phyloP scores from a whole-genome alignment of 2,888 invertebrate genomes.

The Tinea trinotella region DNA sequence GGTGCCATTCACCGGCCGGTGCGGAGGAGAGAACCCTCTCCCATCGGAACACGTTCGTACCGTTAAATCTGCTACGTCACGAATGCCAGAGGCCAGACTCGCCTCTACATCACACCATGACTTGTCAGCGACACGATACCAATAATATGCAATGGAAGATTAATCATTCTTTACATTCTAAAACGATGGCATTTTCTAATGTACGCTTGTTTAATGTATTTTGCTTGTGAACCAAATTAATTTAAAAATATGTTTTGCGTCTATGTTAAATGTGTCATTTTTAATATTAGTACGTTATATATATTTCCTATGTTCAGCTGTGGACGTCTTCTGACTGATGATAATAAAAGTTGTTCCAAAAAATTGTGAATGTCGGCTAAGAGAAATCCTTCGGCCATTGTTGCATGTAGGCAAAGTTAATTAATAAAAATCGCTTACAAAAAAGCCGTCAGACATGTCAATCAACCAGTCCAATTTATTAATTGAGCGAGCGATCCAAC shows the following conservation, averaged over 20 bases:
- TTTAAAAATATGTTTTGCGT: too few relatives aligned
- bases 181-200: not conserved
- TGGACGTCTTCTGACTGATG: too few relatives aligned
- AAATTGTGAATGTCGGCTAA: too few relatives aligned
- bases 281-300: too few relatives aligned
- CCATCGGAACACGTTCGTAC: slow-evolving; percentile 27
- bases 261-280: too few relatives aligned
- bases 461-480: not conserved
- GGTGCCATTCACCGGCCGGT: slow-evolving; percentile 63
- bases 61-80: slow-evolving; percentile 39
- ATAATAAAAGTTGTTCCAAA: too few relatives aligned
- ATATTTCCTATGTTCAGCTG: too few relatives aligned
- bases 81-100: slow-evolving; percentile 19
- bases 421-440: not conserved
- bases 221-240: too few relatives aligned
- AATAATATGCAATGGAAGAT: not conserved
- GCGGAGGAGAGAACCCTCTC: slow-evolving; percentile 8
- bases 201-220: too few relatives aligned
- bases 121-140: slow-evolving; percentile 2
- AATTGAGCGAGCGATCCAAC: slow-evolving; percentile 1
- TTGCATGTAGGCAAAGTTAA: too few relatives aligned
- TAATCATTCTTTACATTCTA: not conserved
- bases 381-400: too few relatives aligned
- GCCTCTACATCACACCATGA: slow-evolving; percentile 2
- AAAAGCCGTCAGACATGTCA: not conserved